Percentiles rank a stretch among this genome's conserved stretches.
These are phyloP conservation scores for Schizaphis graminum DNA, from an alignment of 2,888 invertebrate genomes.

Conservation along the genomic window DNA sequence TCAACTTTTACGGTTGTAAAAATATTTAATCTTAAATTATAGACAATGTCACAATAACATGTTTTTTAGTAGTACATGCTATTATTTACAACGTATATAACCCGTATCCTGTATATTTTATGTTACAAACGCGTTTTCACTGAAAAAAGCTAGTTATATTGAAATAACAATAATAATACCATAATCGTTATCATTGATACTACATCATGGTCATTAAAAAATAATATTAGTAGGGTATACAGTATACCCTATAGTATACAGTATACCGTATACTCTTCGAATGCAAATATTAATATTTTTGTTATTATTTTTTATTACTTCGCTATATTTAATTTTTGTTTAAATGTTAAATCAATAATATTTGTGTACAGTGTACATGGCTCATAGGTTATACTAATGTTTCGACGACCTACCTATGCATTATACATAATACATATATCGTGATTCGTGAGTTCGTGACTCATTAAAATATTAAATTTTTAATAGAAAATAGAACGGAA, in stretches of 20 bases:
- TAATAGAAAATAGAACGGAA: neutral
- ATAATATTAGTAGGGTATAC: neutral
- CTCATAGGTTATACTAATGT: neutral
- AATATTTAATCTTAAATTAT: neutral
- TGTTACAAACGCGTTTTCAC: neutral
- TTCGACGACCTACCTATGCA: neutral
- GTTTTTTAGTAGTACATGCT: neutral
- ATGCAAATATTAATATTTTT: neutral
- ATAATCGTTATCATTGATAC: neutral
- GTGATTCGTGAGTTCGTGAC: neutral
- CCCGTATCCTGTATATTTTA: neutral
- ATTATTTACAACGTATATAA: neutral
- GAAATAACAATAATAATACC: neutral
- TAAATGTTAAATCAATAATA: neutral
- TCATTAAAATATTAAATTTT: neutral
- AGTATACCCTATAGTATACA: too few relatives aligned
- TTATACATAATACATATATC: neutral
- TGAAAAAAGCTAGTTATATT: neutral
- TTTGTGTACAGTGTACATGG: neutral
- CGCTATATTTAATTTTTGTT: neutral
- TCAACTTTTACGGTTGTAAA: neutral
- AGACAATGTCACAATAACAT: neutral
- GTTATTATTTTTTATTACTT: neutral
- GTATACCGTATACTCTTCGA: neutral
- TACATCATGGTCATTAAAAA: neutral